Percentiles rank a stretch among this genome's conserved stretches.
Evolutionary conservation across 2,888 invertebrate species (phyloP).

Genomic region (Fragum sueziense): DNA sequence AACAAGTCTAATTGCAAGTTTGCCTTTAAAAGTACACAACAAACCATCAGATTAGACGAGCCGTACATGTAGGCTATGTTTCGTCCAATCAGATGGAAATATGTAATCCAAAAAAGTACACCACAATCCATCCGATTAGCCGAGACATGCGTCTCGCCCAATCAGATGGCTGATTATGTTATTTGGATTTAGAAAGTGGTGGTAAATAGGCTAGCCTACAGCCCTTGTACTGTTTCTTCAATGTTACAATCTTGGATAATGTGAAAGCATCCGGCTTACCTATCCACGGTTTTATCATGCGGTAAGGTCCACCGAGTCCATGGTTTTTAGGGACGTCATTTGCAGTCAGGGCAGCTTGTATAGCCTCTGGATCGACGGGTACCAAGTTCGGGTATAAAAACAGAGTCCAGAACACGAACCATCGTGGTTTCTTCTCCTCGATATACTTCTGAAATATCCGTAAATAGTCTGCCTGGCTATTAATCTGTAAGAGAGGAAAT

Average conservation of each 20-base stretch:
- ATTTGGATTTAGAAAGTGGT: neutral
- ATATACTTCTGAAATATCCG: constrained; percentile 2
- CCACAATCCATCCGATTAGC: no score
- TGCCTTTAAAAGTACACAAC: no score
- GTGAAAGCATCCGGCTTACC: no score
- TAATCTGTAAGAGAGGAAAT: constrained; percentile 16
- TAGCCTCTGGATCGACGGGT: constrained; percentile 13
- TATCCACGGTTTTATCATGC: constrained; percentile 26
- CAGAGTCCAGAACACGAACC: constrained; percentile 27
- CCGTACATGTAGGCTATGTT: no score
- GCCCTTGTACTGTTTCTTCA: no score
- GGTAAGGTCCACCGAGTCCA: constrained; percentile 29
- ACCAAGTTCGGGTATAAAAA: constrained; percentile 18
- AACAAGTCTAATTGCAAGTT: no score
- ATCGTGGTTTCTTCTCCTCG: constrained; percentile 7
- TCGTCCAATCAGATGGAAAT: no score
- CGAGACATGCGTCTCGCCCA: no score
- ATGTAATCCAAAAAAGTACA: no score
- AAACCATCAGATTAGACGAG: no score
- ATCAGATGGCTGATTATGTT: no score
- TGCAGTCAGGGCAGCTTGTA: constrained; percentile 11
- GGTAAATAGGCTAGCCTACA: neutral
- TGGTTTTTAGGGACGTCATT: constrained; percentile 25
- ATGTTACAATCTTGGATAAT: no score
- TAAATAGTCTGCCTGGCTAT: constrained; percentile 1